Evolutionary conservation across 2,797 vertebrate species (phyloP).

Genomic region (Centropyge bicolor): DNA sequence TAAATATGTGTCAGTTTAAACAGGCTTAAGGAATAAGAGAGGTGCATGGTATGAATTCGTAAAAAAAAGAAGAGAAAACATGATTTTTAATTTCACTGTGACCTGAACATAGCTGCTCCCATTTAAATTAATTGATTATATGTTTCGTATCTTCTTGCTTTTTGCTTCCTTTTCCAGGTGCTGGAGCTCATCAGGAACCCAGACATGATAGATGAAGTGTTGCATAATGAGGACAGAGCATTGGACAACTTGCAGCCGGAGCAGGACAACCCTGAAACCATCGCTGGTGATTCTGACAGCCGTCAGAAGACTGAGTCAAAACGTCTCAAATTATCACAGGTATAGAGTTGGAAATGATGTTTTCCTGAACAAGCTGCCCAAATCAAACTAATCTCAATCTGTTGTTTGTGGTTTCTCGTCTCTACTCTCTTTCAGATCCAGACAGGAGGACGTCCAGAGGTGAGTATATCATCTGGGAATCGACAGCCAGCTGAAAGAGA

Average conservation of each 20-base stretch:
- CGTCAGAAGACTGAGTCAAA: slow-evolving; percentile 23
- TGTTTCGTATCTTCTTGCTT: not conserved
- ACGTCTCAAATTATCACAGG: slow-evolving; percentile 35
- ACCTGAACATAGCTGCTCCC: not conserved
- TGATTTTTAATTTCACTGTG: not conserved
- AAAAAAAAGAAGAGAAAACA: not conserved
- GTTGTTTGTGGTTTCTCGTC: not conserved
- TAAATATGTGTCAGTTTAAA: not conserved
- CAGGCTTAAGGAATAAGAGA: not conserved
- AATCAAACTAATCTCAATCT: not conserved
- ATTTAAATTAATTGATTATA: not conserved
- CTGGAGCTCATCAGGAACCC: slow-evolving; percentile 60
- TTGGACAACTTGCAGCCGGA: slow-evolving; percentile 20
- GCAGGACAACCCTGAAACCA: slow-evolving; percentile 4
- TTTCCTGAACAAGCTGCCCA: not conserved
- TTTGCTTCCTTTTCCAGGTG: slow-evolving; percentile 47
- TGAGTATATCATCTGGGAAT: slow-evolving; percentile 31
- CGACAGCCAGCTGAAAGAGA: slow-evolving; percentile 25
- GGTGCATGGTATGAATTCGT: not conserved
- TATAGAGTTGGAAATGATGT: not conserved
- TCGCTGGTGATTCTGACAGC: not conserved
- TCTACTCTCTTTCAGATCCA: slow-evolving; percentile 21
- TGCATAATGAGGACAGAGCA: slow-evolving; percentile 43
- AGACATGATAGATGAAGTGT: slow-evolving; percentile 50
- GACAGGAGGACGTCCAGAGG: not conserved